Base-by-base conservation (phyloP, 2,797 vertebrate genomes). In the Lemur catta region DNA sequence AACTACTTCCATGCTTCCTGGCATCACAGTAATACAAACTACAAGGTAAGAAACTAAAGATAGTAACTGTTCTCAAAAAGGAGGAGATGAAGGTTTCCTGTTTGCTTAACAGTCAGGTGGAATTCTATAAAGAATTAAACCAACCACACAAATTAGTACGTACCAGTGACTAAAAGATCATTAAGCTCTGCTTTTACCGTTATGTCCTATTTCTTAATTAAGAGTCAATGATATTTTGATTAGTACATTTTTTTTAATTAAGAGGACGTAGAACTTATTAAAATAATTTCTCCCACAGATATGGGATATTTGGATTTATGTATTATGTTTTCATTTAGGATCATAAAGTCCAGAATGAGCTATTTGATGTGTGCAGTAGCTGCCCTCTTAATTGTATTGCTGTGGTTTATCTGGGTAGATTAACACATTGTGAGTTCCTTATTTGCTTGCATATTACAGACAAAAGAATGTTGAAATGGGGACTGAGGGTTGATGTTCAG, bases 341-440 rank as follows among this genome's bases (percentile, higher is more conserved):
- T 80, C n/a, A 75, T 84, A 48, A 74, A 67, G 55, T 84, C 18
- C 57, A 80, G 79, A 92, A 59, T 50, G 79, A 89, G 22, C 50
- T 84, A 18, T 67, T 80, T 75, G 30, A 50, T 89, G 48, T 55
- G 10, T 41, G 69, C 30, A n/a, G 59, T 81, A 93, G 41, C 74
- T 94, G 52, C 22, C 35, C 26, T 74, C 33, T 76, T 93, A 89
- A 78, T 95, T 88, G 82, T 61, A 65, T 80, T 89, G 72, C 20
- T 13, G 18, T 80, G 65, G 74, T 74, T 79, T 84, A 59, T 43
- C 35, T 57, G 55, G n/a, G 41, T 59, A 86, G 52, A 86, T 57
- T 67, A 75, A 75, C 46, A 86, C 38, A 59, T 59, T 52, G 41
- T 81, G 67, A 87, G 57, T 41, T 84, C 79, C 35, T 69, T 55